A percentile compares a stretch with the other conserved stretches of the same genome.
Evolutionary conservation across 2,113 vertebrate species (phyloP).

Genomic region (Albula glossodonta): DNA sequence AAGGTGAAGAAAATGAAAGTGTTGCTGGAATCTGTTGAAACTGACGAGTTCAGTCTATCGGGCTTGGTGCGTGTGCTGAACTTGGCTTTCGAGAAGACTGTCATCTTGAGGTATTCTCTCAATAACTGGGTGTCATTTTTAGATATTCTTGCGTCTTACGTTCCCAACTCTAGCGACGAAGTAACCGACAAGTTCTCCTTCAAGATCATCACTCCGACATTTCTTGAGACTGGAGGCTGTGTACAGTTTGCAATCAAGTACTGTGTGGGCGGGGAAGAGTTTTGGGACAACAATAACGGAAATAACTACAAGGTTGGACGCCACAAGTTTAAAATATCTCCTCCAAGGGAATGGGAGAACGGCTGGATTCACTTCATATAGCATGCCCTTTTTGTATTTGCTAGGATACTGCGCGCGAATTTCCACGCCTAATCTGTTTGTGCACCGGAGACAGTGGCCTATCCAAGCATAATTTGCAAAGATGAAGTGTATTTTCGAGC

Average conservation of each 20-base stretch:
- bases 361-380: constrained; percentile 92
- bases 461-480: neutral
- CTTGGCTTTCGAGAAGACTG: constrained; percentile 89
- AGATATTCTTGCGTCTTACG: constrained; percentile 79
- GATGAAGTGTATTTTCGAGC: neutral
- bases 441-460: neutral
- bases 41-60: constrained; percentile 79
- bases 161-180: constrained; percentile 62
- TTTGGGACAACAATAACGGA: constrained; percentile 87
- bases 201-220: constrained; percentile 76
- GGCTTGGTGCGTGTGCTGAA: constrained; percentile 89
- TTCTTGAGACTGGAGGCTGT: constrained; percentile 65
- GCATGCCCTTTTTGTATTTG: constrained; percentile 13
- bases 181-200: constrained; percentile 78
- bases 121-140: constrained; percentile 87
- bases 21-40: constrained; percentile 74
- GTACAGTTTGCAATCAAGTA: constrained; percentile 85
- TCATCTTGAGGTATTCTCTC: constrained; percentile 84
- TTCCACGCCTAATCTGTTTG: constrained; percentile 26
- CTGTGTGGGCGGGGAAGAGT: constrained; percentile 75
- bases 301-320: constrained; percentile 80
- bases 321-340: constrained; percentile 72
- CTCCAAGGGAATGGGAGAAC: constrained; percentile 76
- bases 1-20: constrained; percentile 73
- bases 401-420: neutral